These are phyloP conservation scores for Thunnus thynnus DNA, from an alignment of 2,113 vertebrate species.

Conservation along the genomic window DNA sequence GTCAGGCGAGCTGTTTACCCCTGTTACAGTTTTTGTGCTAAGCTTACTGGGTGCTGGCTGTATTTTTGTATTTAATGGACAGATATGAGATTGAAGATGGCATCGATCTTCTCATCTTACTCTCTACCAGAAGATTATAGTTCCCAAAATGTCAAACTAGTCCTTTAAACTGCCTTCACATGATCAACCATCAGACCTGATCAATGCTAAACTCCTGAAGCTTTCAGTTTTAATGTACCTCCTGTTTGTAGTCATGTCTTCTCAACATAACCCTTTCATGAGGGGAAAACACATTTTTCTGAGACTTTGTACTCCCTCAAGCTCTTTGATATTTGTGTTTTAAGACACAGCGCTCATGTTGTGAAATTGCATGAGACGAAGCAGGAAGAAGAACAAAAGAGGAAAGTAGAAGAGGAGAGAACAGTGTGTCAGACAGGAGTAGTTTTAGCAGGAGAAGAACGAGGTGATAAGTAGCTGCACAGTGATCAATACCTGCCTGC, in stretches of 20 bases:
- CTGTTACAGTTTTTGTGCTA: too few species aligned
- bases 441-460: not conserved
- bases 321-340: not conserved
- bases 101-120: too few species aligned
- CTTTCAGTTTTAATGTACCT: not conserved
- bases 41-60: too few species aligned
- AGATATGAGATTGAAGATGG: too few species aligned
- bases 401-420: not conserved
- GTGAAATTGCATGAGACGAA: not conserved
- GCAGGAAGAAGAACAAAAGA: not conserved
- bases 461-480: slow-evolving; percentile 37
- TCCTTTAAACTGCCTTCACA: too few species aligned
- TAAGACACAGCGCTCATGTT: not conserved
- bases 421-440: not conserved
- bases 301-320: not conserved
- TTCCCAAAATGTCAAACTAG: too few species aligned
- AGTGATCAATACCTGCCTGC: slow-evolving; percentile 25
- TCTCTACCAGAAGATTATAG: too few species aligned
- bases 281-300: not conserved
- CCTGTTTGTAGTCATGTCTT: not conserved
- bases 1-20: too few species aligned
- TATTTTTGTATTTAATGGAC: too few species aligned
- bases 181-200: too few species aligned
- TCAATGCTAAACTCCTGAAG: not conserved
- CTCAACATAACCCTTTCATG: not conserved